These are phyloP conservation scores for Ailurus styani DNA, from an alignment of 2,113 vertebrate species.

Conservation along the genomic window DNA sequence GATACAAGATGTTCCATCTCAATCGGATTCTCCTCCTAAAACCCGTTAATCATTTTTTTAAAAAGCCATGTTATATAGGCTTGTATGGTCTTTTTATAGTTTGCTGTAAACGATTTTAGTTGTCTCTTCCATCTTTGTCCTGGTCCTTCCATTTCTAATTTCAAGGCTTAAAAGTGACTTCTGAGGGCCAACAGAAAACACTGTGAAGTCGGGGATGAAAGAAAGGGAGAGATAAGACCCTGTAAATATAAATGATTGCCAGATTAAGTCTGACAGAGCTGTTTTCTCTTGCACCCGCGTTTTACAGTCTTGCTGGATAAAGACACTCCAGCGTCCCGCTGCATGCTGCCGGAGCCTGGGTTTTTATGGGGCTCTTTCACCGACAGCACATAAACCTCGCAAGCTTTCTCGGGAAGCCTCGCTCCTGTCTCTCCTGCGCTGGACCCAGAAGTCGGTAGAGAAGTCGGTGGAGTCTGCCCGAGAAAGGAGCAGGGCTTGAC, in stretches of 20 bases:
- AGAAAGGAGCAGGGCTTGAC: background rate
- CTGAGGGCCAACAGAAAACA: conserved; percentile 2
- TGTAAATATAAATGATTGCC: background rate
- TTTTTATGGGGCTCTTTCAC: background rate
- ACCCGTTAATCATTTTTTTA: background rate
- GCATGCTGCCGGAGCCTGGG: background rate
- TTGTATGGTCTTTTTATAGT: background rate
- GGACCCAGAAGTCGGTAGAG: rapidly evolving
- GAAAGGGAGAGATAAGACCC: background rate
- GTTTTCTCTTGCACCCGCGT: background rate
- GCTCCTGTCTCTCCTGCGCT: background rate
- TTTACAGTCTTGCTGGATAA: background rate
- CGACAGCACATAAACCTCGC: background rate
- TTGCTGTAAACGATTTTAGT: conserved; percentile 26
- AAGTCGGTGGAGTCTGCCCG: background rate
- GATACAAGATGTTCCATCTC: conserved; percentile 30
- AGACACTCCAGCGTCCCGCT: background rate
- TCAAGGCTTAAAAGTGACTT: conserved; percentile 30
- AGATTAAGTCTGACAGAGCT: background rate
- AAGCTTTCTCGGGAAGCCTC: background rate
- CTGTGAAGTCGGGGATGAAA: conserved; percentile 39
- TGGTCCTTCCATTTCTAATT: conserved; percentile 35
- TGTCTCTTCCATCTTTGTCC: conserved; percentile 38
- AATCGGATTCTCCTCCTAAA: background rate
- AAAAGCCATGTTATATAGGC: background rate